Conservation (phyloP, 2,113 vertebrate species). For the Larimichthys crocea region DNA sequence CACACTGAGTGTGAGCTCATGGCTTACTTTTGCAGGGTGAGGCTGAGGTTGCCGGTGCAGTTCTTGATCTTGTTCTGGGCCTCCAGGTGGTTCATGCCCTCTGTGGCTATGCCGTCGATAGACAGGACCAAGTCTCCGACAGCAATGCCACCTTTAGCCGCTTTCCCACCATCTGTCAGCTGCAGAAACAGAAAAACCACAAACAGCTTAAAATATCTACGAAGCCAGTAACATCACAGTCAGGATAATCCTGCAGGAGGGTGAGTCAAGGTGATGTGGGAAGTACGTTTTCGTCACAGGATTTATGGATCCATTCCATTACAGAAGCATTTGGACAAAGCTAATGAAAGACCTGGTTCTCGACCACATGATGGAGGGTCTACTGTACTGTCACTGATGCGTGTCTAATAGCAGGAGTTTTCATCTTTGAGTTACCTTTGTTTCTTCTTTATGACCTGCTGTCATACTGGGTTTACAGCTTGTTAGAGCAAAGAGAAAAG, state of each 20-base stretch:
- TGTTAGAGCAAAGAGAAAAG: conserved; percentile 35
- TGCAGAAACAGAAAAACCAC: conserved; percentile 76
- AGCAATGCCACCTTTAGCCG: conserved; percentile 88
- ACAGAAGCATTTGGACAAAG: conserved; percentile 27
- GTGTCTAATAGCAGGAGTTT: conserved; percentile 33
- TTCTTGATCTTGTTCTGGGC: conserved; percentile 99
- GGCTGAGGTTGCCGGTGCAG: conserved; percentile 90
- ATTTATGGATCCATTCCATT: conserved; percentile 46
- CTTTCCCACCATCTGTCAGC: conserved; percentile 94
- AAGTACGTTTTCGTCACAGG: conserved; percentile 43
- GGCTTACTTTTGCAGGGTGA: conserved; percentile 94
- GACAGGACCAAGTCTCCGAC: conserved; percentile 94
- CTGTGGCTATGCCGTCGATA: conserved; percentile 92
- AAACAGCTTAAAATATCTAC: conserved; percentile 28
- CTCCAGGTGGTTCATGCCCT: conserved; percentile 97
- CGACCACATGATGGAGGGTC: conserved; percentile 41
- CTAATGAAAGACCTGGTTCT: conserved; percentile 56
- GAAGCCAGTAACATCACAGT: conserved; percentile 7
- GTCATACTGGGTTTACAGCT: conserved; percentile 27
- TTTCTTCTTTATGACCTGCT: conserved; percentile 53
- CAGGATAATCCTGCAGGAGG: neutral
- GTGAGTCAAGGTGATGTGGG: conserved; percentile 8
- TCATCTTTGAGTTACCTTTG: conserved; percentile 45
- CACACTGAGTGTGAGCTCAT: conserved; percentile 21
- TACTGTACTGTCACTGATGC: conserved; percentile 34